Evolutionary conservation across 2,113 vertebrate genomes (phyloP), one percentile per base, ranked within the genome.

Genomic region (Myotis yumanensis): DNA sequence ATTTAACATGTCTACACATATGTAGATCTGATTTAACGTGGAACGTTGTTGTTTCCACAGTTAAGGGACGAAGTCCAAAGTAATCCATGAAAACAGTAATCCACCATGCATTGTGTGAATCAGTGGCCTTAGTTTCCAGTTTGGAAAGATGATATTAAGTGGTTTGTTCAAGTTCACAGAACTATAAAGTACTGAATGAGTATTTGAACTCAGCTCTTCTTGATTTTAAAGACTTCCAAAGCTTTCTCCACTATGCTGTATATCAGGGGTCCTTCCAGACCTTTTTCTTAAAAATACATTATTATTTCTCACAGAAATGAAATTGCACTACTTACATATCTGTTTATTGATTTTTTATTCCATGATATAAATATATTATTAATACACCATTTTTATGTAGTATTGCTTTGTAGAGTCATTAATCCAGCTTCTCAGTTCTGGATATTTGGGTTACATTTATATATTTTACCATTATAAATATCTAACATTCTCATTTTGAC

Each of bases 401-500:
- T 75, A 48, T 62, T n/a, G 17, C 1, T 46, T 23, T 73, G 4
- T 54, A 66, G 54, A 43, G 0, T 90, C 43, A 80, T 28, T 86
- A 79, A 95, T 51, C 18, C 11, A 4, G 2, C 62, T 73, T 7
- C 25, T 76, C 43, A 28, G 11, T 40, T 89, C 92, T 40, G 23
- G 22, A 75, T 46, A 64, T 64, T 94, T 5, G 48, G 37, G 2
- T 66, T 54, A 11, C 51, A 52, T 4, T n/a, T 81, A 68, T 43
- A 64, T 76, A 80, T 80, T 92, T 83, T 69, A 30, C 9, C 25
- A 23, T 85, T 75, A 32, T 75, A 89, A 80, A 73, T 89, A 79
- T 62, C 28, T 64, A 77, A 85, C 54, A 82, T 73, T 32, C 11
- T 96, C 25, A 86, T 89, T 96, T 96, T 94, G 79, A 89, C 52